These are phyloP conservation scores for Harpalus rufipes DNA, from an alignment of 2,888 invertebrate species.

Conservation along the genomic window DNA sequence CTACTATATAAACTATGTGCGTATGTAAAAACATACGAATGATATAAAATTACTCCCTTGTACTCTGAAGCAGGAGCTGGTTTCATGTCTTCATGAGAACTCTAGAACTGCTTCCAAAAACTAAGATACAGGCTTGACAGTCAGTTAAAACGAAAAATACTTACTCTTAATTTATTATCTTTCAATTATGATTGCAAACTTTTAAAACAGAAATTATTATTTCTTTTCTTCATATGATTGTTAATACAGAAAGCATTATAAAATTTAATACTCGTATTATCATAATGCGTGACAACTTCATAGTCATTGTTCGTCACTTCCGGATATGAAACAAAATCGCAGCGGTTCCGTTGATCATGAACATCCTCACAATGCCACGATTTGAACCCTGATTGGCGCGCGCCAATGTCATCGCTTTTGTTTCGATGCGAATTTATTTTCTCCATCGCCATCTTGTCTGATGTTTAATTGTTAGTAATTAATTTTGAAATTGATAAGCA, in stretches of 20 bases:
- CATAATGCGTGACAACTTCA: slow-evolving; percentile 5
- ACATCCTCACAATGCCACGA: slow-evolving; percentile 33
- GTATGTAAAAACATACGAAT: too few relatives aligned
- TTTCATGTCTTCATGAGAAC: too few relatives aligned
- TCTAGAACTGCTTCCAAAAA: too few relatives aligned
- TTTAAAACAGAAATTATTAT: neutral
- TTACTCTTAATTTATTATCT: too few relatives aligned
- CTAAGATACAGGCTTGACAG: too few relatives aligned
- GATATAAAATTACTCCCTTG: too few relatives aligned
- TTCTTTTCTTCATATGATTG: neutral
- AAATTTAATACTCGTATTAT: neutral
- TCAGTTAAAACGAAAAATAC: too few relatives aligned
- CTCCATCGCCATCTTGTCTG: slow-evolving; percentile 22
- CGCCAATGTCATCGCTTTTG: slow-evolving; percentile 44
- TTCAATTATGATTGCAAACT: neutral
- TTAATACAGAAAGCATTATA: neutral
- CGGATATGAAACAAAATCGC: slow-evolving; percentile 15
- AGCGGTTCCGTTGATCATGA: slow-evolving; percentile 40
- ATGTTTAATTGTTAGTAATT: slow-evolving; percentile 28
- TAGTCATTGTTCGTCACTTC: slow-evolving; percentile 27
- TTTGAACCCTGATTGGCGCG: slow-evolving; percentile 35
- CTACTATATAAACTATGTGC: too few relatives aligned
- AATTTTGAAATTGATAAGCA: slow-evolving; percentile 35
- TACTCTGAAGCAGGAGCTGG: too few relatives aligned
- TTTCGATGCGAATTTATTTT: slow-evolving; percentile 14